Evolutionary conservation across 2,797 vertebrate genomes (phyloP), one percentile per base, ranked within the genome.

Genomic region (Perodicticus potto): DNA sequence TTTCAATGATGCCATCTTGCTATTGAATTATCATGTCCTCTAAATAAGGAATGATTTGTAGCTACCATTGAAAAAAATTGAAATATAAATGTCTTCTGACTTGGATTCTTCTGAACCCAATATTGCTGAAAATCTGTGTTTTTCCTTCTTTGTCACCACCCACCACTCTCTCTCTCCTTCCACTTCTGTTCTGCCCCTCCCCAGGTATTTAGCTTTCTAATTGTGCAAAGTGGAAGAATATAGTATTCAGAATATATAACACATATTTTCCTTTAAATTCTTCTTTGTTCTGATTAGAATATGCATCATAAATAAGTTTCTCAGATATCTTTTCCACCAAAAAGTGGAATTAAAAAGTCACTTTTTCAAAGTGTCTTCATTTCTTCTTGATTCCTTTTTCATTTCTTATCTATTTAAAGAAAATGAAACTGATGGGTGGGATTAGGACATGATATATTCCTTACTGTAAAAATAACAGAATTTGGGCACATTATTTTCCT

Each of bases 31-130:
- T 97, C 95, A 97, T 98, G 98, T 98, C 97, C 98, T 98, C 97
- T 98, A 99, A 99, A 99, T 97, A 97, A 97, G 98, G 97, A 98
- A 97, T 98, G 97, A 98, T 98, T 98, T 98, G 95, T 97, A 97
- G 92, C 97, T 97, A 97, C 94, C 97, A 97, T 85, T 98, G 97
- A 98, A 98, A 98, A 98, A 97, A 96, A 97, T 97, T 96, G 96
- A 97, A 97, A 98, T 97, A 97, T 94, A 98, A 89, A 88, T 95
- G 94, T 96, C 95, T 92, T 98, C 94, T 97, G 83, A 95, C 96
- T 97, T 98, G 93, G 93, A 97, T 98, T 98, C 97, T 96, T 97
- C 96, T 96, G 95, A 92, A 97, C 92, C 93, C 96, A 97, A 92
- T 98, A 98, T 96, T 95, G 96, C 93, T 97, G 96, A 97, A 98